phyloP scores from a whole-genome alignment of 2,888 invertebrate species.

The Saturnia japonica region DNA sequence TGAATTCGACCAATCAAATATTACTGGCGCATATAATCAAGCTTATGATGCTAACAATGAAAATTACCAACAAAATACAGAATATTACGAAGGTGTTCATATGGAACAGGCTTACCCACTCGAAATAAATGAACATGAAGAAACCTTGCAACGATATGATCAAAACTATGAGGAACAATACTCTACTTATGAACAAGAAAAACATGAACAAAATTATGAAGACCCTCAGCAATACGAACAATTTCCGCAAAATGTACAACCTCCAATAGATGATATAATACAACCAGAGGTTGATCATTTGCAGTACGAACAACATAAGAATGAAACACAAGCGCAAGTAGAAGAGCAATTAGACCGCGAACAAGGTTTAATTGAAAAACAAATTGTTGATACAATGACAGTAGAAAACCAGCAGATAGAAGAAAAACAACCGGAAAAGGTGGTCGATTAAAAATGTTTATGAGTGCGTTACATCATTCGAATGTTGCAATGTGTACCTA shows the following conservation, averaged over 20 bases:
- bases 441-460: neutral
- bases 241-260: conserved; percentile 28
- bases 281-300: conserved; percentile 25
- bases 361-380: conserved; percentile 40
- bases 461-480: neutral
- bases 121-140: conserved; percentile 58
- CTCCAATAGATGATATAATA: conserved; percentile 21
- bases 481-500: neutral
- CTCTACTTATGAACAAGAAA: conserved; percentile 33
- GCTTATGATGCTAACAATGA: conserved; percentile 36
- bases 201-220: conserved; percentile 35
- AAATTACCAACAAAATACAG: conserved; percentile 42
- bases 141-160: conserved; percentile 57
- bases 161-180: conserved; percentile 65
- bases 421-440: conserved; percentile 16
- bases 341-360: conserved; percentile 51
- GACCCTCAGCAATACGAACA: conserved; percentile 34
- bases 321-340: conserved; percentile 40
- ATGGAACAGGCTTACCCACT: conserved; percentile 42
- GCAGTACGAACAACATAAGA: conserved; percentile 36
- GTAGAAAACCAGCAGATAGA: conserved; percentile 8
- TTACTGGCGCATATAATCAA: conserved; percentile 32
- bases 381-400: conserved; percentile 18
- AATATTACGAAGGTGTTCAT: conserved; percentile 53
- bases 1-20: conserved; percentile 40